These are phyloP conservation scores for pig (Sus scrofa) DNA, from an alignment of 2,113 vertebrate species.

Conservation along the genomic window DNA sequence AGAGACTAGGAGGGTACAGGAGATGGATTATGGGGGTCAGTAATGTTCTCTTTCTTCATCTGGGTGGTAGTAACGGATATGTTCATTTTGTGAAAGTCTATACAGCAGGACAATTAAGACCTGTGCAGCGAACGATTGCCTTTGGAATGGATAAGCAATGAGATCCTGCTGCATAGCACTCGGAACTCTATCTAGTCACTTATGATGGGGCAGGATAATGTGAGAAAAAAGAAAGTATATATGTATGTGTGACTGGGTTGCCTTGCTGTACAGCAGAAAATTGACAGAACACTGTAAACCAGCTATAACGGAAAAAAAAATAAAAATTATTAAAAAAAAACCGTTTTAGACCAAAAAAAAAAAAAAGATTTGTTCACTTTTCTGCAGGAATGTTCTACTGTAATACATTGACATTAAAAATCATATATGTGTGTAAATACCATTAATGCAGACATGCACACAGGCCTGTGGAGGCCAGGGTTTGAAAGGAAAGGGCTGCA, in stretches of 20 bases:
- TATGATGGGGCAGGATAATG: too few relatives aligned
- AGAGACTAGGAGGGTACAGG: background rate
- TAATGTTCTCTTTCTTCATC: background rate
- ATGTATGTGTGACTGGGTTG: too few relatives aligned
- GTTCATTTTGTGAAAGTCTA: background rate
- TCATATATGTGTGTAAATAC: background rate
- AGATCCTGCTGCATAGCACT: too few relatives aligned
- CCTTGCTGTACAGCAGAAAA: too few relatives aligned
- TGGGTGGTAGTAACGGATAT: background rate
- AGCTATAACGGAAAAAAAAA: too few relatives aligned
- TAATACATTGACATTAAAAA: conserved; percentile 53
- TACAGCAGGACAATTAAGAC: background rate
- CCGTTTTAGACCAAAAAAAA: too few relatives aligned
- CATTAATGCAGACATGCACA: background rate
- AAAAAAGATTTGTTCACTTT: background rate
- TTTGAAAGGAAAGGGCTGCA: background rate
- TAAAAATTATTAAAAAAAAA: too few relatives aligned
- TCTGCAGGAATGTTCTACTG: conserved; percentile 48
- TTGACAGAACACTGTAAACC: too few relatives aligned
- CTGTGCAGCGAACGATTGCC: too few relatives aligned
- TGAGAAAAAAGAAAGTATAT: too few relatives aligned
- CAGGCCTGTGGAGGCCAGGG: background rate
- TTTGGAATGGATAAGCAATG: too few relatives aligned
- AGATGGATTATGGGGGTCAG: background rate
- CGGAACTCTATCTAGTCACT: too few relatives aligned